These are phyloP conservation scores for Spodoptera littoralis DNA, from an alignment of 2,888 invertebrate species.

Conservation along the genomic window DNA sequence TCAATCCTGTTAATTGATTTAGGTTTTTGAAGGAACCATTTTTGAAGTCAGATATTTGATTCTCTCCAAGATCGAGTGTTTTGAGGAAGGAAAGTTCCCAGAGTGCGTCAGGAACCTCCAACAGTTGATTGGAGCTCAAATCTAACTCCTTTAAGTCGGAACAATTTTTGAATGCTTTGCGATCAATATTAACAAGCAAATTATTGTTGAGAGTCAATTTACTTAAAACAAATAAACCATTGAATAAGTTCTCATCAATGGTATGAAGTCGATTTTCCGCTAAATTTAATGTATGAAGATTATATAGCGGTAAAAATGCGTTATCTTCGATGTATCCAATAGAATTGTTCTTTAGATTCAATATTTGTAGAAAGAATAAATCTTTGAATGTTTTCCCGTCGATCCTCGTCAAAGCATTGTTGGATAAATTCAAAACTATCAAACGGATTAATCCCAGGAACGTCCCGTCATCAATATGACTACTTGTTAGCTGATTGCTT, in stretches of 20 bases:
- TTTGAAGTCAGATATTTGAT: conserved; percentile 94
- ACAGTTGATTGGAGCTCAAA: conserved; percentile 95
- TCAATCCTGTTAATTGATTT: conserved; percentile 95
- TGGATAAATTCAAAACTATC: conserved; percentile 95
- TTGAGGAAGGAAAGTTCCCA: conserved; percentile 94
- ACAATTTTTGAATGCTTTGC: conserved; percentile 95
- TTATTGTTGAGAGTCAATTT: conserved; percentile 96
- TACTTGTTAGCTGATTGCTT: conserved; percentile 95
- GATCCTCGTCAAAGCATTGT: conserved; percentile 95
- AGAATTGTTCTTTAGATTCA: conserved; percentile 95
- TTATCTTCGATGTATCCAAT: conserved; percentile 96
- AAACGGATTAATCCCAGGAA: conserved; percentile 95
- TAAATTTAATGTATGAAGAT: conserved; percentile 95
- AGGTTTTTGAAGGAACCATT: conserved; percentile 96
- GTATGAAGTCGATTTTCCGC: conserved; percentile 95
- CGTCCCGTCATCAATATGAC: conserved; percentile 94
- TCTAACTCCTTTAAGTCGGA: conserved; percentile 96
- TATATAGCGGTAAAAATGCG: conserved; percentile 95
- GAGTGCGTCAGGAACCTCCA: conserved; percentile 94
- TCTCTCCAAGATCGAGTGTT: conserved; percentile 97
- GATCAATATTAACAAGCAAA: conserved; percentile 93
- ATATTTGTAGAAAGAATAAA: conserved; percentile 94
- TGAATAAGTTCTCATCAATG: conserved; percentile 94
- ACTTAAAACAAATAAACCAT: conserved; percentile 94
- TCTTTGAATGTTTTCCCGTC: conserved; percentile 96